Conservation (phyloP, 1,140 invertebrate genomes). For the Mya arenaria region DNA sequence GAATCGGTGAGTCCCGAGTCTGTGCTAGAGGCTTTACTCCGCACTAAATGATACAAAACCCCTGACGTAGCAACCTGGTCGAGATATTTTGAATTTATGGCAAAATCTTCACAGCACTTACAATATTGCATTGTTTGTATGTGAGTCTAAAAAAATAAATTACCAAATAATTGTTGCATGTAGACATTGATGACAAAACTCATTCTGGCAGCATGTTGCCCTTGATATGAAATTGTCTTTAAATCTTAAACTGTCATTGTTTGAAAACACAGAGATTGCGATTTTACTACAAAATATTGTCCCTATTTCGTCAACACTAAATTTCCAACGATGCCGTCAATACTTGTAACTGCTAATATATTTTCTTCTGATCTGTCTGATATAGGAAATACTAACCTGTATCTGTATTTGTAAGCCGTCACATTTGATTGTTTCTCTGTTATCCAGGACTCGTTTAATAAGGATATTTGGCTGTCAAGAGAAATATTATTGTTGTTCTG, state of each 20-base stretch:
- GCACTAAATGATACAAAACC: neutral
- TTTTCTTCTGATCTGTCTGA: neutral
- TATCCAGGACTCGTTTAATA: too few species aligned
- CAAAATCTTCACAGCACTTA: neutral
- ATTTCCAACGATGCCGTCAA: too few species aligned
- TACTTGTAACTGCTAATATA: too few species aligned
- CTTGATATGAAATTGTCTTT: constrained; percentile 28
- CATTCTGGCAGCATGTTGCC: constrained; percentile 29
- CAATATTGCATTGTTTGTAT: neutral
- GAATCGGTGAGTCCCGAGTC: neutral
- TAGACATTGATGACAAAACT: constrained; percentile 21
- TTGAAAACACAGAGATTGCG: neutral
- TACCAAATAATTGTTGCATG: neutral
- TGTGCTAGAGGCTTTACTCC: neutral
- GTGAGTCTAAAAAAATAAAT: neutral
- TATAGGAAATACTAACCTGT: constrained; percentile 20
- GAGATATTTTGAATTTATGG: neutral
- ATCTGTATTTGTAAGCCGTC: constrained; percentile 9
- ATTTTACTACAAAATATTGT: too few species aligned
- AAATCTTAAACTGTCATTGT: neutral
- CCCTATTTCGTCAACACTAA: too few species aligned
- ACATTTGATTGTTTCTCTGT: too few species aligned
- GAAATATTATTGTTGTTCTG: neutral
- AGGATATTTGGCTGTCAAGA: neutral
- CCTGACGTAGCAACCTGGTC: neutral